Evolutionary conservation across 2,113 vertebrate species (phyloP).

Genomic region (Turnix velox): DNA sequence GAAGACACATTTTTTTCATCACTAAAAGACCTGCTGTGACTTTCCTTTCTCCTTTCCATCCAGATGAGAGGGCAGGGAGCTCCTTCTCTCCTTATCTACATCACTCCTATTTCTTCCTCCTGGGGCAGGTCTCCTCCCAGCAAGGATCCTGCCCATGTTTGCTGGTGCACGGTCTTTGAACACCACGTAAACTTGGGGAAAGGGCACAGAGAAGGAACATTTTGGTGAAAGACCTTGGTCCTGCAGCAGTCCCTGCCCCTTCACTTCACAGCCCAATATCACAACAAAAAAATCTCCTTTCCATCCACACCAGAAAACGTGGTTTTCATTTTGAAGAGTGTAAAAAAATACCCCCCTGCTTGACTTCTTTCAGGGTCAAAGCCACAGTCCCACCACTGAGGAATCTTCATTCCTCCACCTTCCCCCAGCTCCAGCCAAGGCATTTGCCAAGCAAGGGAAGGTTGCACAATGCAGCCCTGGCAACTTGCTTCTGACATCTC

Average conservation of each 20-base stretch:
- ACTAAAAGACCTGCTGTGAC: background rate
- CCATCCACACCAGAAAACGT: background rate
- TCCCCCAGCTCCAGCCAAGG: background rate
- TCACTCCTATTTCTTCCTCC: background rate
- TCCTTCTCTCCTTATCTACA: background rate
- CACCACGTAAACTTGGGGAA: background rate
- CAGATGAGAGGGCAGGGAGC: background rate
- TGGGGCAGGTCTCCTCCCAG: background rate
- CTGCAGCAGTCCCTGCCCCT: background rate
- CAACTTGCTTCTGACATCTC: background rate
- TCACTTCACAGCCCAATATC: background rate
- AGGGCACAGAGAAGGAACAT: background rate
- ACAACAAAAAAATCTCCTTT: background rate
- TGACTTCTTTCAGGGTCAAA: background rate
- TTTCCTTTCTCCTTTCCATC: background rate
- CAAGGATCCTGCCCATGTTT: background rate
- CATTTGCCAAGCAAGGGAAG: background rate
- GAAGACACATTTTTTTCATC: background rate
- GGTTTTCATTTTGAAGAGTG: background rate
- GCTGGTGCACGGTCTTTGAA: background rate
- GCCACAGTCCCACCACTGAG: background rate
- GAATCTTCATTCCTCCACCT: background rate
- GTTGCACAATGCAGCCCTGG: background rate
- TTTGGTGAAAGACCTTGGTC: background rate
- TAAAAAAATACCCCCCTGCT: background rate